Evolutionary conservation across 2,888 invertebrate genomes (phyloP).

Genomic region (Eupithecia centaureata): DNA sequence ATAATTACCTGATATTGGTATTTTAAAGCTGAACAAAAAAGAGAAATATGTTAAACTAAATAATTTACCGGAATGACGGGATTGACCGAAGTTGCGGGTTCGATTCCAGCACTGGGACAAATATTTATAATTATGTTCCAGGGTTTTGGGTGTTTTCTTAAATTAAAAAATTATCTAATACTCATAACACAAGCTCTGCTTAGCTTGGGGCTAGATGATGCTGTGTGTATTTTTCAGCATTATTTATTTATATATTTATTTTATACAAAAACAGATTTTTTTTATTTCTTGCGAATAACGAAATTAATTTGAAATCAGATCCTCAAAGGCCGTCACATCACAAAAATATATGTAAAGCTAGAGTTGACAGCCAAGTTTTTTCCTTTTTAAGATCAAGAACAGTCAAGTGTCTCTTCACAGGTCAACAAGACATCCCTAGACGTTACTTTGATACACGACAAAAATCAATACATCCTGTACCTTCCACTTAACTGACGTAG

Average conservation of each 20-base stretch:
- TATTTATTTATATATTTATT: slow-evolving; percentile 39
- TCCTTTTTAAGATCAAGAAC: slow-evolving; percentile 74
- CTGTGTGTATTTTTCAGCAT: no score
- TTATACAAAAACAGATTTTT: slow-evolving; percentile 30
- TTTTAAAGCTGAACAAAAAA: background rate
- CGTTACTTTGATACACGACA: slow-evolving; percentile 50
- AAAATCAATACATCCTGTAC: slow-evolving; percentile 56
- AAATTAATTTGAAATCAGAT: slow-evolving; percentile 11
- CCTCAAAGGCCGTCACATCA: slow-evolving; percentile 60
- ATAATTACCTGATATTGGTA: background rate
- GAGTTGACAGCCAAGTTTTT: slow-evolving; percentile 61
- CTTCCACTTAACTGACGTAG: background rate
- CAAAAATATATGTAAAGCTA: slow-evolving; percentile 41
- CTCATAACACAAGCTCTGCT: no score
- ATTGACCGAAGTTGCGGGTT: no score
- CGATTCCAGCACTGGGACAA: no score
- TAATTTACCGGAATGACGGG: no score
- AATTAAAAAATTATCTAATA: no score
- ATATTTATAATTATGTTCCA: no score
- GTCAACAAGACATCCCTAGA: slow-evolving; percentile 69
- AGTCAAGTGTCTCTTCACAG: slow-evolving; percentile 72
- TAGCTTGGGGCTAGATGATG: no score
- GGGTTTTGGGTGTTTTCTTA: no score
- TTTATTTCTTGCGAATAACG: no score
- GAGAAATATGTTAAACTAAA: no score